Conservation (phyloP, 2,797 vertebrate genomes). For the Hydrolagus colliei region DNA sequence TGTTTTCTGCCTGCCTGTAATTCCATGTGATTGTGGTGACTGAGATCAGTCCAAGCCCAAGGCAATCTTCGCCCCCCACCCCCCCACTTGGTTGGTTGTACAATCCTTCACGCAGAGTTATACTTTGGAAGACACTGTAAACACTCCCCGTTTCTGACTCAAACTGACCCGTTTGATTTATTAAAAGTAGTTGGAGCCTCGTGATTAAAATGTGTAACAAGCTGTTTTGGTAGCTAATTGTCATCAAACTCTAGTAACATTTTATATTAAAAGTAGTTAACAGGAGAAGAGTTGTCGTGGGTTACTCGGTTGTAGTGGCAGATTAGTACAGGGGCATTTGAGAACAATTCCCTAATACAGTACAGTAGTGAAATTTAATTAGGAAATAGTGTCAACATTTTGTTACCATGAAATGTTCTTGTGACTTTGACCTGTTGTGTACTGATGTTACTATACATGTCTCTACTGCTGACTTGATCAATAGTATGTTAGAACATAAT, state of each 20-base stretch:
- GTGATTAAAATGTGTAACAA: neutral
- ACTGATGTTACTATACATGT: constrained; percentile 29
- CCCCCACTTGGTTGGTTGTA: neutral
- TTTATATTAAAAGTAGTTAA: constrained; percentile 25
- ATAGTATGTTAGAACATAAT: constrained; percentile 24
- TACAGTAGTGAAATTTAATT: constrained; percentile 11
- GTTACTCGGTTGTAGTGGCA: constrained; percentile 22
- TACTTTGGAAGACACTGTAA: neutral
- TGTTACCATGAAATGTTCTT: constrained; percentile 30
- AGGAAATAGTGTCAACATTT: neutral
- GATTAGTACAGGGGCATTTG: constrained; percentile 23
- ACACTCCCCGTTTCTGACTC: neutral
- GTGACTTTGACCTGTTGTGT: constrained; percentile 28
- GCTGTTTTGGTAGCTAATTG: constrained; percentile 7
- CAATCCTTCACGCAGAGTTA: neutral
- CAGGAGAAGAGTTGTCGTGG: constrained; percentile 18
- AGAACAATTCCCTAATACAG: neutral
- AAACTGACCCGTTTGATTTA: neutral
- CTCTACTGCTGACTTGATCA: constrained; percentile 18
- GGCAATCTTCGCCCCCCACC: neutral
- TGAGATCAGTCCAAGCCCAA: neutral
- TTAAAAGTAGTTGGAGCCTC: neutral
- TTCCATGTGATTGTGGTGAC: neutral
- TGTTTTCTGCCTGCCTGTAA: neutral
- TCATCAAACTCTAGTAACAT: constrained; percentile 14